Evolutionary conservation across 1,140 invertebrate species (phyloP).

Genomic region (Drosophila tsacasi): DNA sequence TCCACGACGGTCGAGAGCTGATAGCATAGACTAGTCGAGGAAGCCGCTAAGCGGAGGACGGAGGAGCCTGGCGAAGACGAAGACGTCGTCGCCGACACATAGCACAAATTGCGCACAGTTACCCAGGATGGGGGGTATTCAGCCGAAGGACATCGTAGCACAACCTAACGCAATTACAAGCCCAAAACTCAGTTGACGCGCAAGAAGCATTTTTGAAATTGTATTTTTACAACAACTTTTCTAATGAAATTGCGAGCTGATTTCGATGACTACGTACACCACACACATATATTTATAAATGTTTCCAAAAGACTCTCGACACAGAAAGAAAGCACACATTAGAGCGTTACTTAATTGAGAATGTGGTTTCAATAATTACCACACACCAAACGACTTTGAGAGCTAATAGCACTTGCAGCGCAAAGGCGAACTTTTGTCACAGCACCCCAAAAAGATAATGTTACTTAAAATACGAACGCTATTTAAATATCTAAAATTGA

Average conservation of each 20-base stretch:
- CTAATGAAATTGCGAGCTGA: conserved; percentile 55
- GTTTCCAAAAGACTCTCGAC: conserved; percentile 65
- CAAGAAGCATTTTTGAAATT: conserved; percentile 57
- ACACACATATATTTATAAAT: conserved; percentile 58
- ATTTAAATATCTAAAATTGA: conserved; percentile 41
- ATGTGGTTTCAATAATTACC: conserved; percentile 37
- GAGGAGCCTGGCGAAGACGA: conserved; percentile 44
- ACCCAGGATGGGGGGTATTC: conserved; percentile 18
- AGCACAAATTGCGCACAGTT: conserved; percentile 59
- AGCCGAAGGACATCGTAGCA: conserved; percentile 51
- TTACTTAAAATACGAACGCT: conserved; percentile 61
- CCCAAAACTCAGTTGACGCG: conserved; percentile 44
- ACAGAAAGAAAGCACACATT: conserved; percentile 46
- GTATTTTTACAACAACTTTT: conserved; percentile 71
- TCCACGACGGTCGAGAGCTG: conserved; percentile 86
- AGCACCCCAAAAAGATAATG: conserved; percentile 65
- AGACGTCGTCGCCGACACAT: conserved; percentile 47
- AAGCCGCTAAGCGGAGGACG: conserved; percentile 37
- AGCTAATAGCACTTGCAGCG: conserved; percentile 34
- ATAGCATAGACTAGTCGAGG: conserved; percentile 82
- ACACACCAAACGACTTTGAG: conserved; percentile 39
- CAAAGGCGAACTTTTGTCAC: conserved; percentile 56
- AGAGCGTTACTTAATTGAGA: conserved; percentile 67
- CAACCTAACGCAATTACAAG: conserved; percentile 41
- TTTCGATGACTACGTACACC: conserved; percentile 28